Percentiles rank a stretch among this genome's conserved stretches.
These are phyloP conservation scores for Chloropsis cyanopogon DNA, from an alignment of 2,113 vertebrate species.

Conservation along the genomic window DNA sequence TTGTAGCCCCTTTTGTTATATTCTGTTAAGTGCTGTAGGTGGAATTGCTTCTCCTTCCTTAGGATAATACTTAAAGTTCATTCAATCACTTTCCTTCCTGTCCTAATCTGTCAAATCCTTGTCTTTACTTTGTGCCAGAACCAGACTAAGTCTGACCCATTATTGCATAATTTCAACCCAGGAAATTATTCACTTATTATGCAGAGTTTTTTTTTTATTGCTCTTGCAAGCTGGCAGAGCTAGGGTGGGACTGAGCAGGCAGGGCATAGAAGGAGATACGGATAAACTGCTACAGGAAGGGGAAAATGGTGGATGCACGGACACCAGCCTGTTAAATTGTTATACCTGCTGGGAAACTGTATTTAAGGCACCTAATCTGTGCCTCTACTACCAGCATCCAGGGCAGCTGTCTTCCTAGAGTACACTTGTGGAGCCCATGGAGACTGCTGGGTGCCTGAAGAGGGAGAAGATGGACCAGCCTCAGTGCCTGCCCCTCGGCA, in stretches of 20 bases:
- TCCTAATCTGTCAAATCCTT: background rate
- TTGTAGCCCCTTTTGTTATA: background rate
- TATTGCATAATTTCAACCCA: background rate
- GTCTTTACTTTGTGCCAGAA: background rate
- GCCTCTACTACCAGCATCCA: background rate
- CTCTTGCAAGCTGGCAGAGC: background rate
- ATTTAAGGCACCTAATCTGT: background rate
- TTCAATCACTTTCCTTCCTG: background rate
- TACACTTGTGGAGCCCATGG: background rate
- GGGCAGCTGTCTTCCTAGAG: background rate
- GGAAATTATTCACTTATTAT: background rate
- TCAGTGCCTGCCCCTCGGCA: background rate
- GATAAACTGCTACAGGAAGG: background rate
- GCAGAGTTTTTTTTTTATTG: rapidly evolving
- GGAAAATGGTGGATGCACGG: rapidly evolving
- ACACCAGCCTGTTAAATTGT: background rate
- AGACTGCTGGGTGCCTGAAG: background rate
- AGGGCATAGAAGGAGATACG: background rate
- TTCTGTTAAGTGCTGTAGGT: background rate
- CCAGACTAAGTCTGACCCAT: background rate
- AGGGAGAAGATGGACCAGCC: background rate
- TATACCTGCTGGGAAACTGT: background rate
- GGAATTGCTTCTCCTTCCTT: background rate
- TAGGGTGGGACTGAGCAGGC: background rate
- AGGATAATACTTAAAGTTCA: background rate